Percentiles rank a stretch among this genome's conserved stretches.
Evolutionary conservation across 2,797 vertebrate species (phyloP).

Genomic region (Nannoperca obscura): DNA sequence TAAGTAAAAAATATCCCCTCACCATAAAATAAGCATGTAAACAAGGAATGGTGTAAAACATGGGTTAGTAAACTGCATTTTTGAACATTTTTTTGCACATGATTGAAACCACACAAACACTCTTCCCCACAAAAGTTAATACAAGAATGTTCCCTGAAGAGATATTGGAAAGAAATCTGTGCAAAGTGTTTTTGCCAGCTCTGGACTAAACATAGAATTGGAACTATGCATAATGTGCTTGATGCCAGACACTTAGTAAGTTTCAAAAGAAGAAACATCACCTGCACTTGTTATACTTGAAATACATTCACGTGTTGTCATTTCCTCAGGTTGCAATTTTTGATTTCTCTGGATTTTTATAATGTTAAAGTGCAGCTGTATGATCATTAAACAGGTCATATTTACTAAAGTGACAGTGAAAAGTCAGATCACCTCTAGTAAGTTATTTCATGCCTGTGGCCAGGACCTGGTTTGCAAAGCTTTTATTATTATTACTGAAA

Average conservation of each 20-base stretch:
- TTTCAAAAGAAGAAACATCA: conserved; percentile 8
- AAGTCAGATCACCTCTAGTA: not conserved
- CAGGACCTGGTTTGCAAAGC: not conserved
- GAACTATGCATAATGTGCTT: not conserved
- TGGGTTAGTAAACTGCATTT: rapidly evolving
- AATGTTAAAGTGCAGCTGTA: not conserved
- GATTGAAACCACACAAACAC: not conserved
- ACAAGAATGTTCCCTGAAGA: conserved; percentile 27
- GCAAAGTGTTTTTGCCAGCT: conserved; percentile 17
- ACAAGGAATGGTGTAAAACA: not conserved
- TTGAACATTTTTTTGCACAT: not conserved
- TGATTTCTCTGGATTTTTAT: not conserved
- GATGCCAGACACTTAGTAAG: conserved; percentile 4
- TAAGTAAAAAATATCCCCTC: not conserved
- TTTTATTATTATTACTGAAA: not conserved
- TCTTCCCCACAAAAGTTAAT: not conserved
- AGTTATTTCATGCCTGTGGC: not conserved
- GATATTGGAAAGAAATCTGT: not conserved
- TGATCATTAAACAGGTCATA: not conserved
- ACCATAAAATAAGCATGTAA: not conserved
- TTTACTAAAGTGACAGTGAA: not conserved
- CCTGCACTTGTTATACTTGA: not conserved
- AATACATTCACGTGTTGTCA: too few species aligned
- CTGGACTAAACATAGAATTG: not conserved
- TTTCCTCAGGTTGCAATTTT: not conserved